phyloP scores from a whole-genome alignment of 2,888 invertebrate genomes.

The Altica lythri region DNA sequence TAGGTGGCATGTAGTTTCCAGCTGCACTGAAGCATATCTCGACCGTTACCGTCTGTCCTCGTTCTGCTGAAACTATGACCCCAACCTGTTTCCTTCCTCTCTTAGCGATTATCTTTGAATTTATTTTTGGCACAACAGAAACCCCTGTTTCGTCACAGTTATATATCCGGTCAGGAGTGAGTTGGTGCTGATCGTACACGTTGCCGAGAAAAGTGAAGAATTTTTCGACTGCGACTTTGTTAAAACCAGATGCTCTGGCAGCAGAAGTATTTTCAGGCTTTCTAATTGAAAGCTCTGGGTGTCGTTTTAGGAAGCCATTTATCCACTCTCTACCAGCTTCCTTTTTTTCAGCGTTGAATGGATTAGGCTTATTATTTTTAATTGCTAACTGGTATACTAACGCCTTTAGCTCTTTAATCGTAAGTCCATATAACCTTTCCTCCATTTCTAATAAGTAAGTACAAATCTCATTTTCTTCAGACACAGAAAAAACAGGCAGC shows the following conservation, averaged over 20 bases:
- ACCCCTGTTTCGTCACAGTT: constrained; percentile 45
- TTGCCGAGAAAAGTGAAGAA: constrained; percentile 23
- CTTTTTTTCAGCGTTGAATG: background rate
- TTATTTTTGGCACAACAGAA: constrained; percentile 40
- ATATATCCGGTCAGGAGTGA: constrained; percentile 33
- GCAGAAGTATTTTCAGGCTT: background rate
- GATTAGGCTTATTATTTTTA: background rate
- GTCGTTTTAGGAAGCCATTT: background rate
- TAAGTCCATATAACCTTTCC: constrained; percentile 4
- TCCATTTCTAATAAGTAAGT: constrained; percentile 10
- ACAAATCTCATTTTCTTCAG: constrained; percentile 9
- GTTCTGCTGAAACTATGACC: constrained; percentile 32
- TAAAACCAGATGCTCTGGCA: constrained; percentile 1
- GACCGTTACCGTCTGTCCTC: constrained; percentile 36
- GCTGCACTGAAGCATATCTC: constrained; percentile 28
- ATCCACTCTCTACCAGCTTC: background rate
- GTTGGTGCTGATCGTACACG: constrained; percentile 17
- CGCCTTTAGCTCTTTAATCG: constrained; percentile 1
- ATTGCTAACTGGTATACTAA: background rate
- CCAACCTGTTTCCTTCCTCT: constrained; percentile 28
- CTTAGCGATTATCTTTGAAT: constrained; percentile 34
- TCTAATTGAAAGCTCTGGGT: background rate
- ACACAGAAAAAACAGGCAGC: background rate
- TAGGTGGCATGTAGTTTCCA: constrained; percentile 18
- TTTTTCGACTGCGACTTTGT: constrained; percentile 25